Conservation (phyloP, 2,797 vertebrate species). For the Liasis olivaceus region DNA sequence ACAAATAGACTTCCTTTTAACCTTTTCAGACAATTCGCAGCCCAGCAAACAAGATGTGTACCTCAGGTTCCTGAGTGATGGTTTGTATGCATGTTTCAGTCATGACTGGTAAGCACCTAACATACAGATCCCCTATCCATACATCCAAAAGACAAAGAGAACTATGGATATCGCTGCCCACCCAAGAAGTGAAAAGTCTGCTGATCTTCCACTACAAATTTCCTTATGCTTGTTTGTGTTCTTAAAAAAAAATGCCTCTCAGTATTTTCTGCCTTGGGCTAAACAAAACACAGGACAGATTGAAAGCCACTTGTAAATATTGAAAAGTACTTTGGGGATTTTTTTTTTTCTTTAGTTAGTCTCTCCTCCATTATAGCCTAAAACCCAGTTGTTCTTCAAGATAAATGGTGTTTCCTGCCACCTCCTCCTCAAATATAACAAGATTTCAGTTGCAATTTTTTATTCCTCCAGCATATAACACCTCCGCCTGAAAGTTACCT, state of each 20-base stretch:
- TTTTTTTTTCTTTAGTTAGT: neutral
- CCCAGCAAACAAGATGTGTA: constrained; percentile 15
- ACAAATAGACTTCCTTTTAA: neutral
- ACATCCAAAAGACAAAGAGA: neutral
- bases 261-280: constrained; percentile 31
- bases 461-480: neutral
- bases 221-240: too few species aligned
- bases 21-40: constrained; percentile 12
- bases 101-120: neutral
- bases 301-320: constrained; percentile 5
- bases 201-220: neutral
- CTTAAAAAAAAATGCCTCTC: neutral
- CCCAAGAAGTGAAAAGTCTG: neutral
- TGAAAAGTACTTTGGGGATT: neutral
- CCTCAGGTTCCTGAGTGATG: constrained; percentile 11
- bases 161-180: neutral
- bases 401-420: neutral
- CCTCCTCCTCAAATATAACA: neutral
- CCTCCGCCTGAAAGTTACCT: neutral
- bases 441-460: neutral
- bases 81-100: neutral
- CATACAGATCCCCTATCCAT: neutral
- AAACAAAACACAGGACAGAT: neutral
- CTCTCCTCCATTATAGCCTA: constrained; percentile 47
- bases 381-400: constrained; percentile 36